Evolutionary conservation across 2,888 invertebrate species (phyloP), one percentile per base, ranked within the genome.

Genomic region (Eilema caniola): DNA sequence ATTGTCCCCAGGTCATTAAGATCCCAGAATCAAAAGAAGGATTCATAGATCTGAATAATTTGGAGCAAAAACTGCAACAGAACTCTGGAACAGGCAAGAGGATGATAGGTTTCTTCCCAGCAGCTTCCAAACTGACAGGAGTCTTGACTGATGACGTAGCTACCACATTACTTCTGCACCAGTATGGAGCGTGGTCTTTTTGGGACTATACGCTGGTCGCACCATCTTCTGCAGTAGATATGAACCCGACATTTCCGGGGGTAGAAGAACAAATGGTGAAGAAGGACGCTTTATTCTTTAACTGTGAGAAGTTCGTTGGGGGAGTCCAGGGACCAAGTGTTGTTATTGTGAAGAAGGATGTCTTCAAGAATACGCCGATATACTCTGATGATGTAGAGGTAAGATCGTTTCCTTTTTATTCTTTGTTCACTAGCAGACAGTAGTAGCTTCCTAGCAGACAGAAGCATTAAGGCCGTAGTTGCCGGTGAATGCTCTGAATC

Each of bases 181-280:
- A 96, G 71, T 97, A 98, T 86, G 97, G 97, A 12, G 98, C 98
- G 0, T 95, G 97, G 79, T 97, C 98, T 5, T 97, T 99, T 86
- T 99, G 98, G 98, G 98, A 99, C 90, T 98, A 98, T 87, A 98
- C 98, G 11, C 96, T 98, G 5, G 98, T 98, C 7, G 97, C 97
- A 72, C 98, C 98, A 0, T 97, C 97, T 84, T 96, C 97, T 0
- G 95, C 96, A 24, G 96, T 98, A 70, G 97, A 98, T 83, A 98
- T 98, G 97, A 98, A 99, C 88, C 98, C 98, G 0, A 95, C 96
- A 16, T 93, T 95, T 71, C 91, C 94, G 2, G 97, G 97, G 53
- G 97, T 97, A 2, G 96, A 97, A 72, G 97, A 97, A 77, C 96
- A 96, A n/a, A 96, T 96, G 83, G 97, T 97, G 59, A 96, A 97